These are phyloP conservation scores for Spinus pinus DNA, from an alignment of 2,797 vertebrate species.

Conservation along the genomic window DNA sequence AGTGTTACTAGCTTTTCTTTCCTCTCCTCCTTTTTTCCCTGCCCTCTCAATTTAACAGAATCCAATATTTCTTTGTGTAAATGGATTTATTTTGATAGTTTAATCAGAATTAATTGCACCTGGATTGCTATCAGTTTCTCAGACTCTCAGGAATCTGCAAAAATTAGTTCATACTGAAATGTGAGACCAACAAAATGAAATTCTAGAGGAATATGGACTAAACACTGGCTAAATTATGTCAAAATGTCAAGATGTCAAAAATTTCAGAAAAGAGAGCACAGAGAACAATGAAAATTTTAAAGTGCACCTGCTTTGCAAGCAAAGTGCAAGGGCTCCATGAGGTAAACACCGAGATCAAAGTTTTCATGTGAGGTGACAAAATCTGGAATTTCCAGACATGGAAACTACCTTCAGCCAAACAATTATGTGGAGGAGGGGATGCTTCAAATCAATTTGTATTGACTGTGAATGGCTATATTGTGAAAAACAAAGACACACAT, in stretches of 20 bases:
- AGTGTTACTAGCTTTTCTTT: not conserved
- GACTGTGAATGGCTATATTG: not conserved
- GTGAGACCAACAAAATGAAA: not conserved
- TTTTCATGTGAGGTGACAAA: not conserved
- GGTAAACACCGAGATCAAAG: fast-evolving
- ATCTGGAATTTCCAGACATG: not conserved
- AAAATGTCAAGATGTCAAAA: not conserved
- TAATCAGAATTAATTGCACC: not conserved
- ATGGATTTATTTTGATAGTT: not conserved
- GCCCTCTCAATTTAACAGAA: not conserved
- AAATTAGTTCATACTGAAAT: not conserved
- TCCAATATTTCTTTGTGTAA: not conserved
- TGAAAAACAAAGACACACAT: not conserved
- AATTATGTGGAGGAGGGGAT: not conserved
- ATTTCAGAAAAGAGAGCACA: not conserved
- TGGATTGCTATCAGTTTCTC: not conserved
- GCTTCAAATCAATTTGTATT: not conserved
- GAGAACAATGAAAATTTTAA: not conserved
- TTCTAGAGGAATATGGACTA: not conserved
- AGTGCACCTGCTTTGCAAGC: not conserved
- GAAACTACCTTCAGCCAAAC: not conserved
- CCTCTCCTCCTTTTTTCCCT: fast-evolving
- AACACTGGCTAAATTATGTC: not conserved
- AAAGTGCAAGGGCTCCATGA: not conserved
- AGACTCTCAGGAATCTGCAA: not conserved